These are phyloP conservation scores for Drosophila percnosoma DNA, from an alignment of 2,888 invertebrate genomes.

Conservation along the genomic window DNA sequence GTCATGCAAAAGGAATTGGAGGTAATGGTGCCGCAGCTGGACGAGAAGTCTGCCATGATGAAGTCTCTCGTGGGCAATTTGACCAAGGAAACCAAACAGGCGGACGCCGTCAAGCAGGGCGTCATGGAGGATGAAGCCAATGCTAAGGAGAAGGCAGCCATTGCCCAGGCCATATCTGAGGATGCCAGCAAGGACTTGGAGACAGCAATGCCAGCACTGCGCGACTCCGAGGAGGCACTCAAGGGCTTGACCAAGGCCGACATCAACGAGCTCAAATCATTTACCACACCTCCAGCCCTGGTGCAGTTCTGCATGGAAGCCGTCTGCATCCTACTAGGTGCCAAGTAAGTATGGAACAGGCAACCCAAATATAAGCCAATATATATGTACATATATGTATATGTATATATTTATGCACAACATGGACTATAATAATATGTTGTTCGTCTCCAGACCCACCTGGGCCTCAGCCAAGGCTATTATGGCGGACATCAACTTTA, in stretches of 20 bases:
- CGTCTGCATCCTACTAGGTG: constrained; percentile 92
- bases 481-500: constrained; percentile 92
- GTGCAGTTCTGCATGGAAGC: constrained; percentile 97
- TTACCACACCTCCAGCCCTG: constrained; percentile 93
- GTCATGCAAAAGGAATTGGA: constrained; percentile 94
- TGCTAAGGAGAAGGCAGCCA: constrained; percentile 94
- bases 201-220: constrained; percentile 93
- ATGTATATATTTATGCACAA: not conserved
- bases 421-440: not conserved
- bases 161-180: constrained; percentile 93
- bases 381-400: not conserved
- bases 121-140: constrained; percentile 93
- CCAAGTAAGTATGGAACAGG: constrained; percentile 87
- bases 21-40: constrained; percentile 92
- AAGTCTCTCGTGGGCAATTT: constrained; percentile 90
- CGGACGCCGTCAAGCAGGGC: constrained; percentile 91
- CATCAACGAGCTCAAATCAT: constrained; percentile 95
- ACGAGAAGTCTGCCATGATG: constrained; percentile 91
- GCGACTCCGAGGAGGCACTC: constrained; percentile 93
- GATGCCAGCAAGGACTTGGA: constrained; percentile 95
- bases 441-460: constrained; percentile 88
- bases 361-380: not conserved
- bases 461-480: constrained; percentile 94
- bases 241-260: constrained; percentile 95
- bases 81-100: constrained; percentile 91